Conservation (phyloP, 2,113 vertebrate species). For the Eidolon helvum region DNA sequence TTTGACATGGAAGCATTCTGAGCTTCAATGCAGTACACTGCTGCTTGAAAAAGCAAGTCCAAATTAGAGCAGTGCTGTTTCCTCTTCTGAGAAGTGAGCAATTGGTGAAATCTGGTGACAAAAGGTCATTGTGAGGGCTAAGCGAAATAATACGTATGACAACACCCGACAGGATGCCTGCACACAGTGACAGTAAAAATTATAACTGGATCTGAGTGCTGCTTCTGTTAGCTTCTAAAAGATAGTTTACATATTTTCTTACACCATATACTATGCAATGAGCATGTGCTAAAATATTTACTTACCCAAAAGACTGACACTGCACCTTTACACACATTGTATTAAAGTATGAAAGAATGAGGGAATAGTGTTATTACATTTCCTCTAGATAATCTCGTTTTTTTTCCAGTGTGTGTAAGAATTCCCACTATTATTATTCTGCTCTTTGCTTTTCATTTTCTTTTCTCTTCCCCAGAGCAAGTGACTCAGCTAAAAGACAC, state of each 20-base stretch:
- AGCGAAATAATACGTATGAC: background rate
- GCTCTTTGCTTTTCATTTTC: conserved; percentile 58
- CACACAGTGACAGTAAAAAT: background rate
- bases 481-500: conserved; percentile 42
- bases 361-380: background rate
- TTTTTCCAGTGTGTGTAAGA: background rate
- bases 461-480: conserved; percentile 42
- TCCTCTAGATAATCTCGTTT: background rate
- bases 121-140: background rate
- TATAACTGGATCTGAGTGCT: background rate
- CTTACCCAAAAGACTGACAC: background rate
- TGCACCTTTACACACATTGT: background rate
- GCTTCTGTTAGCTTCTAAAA: background rate
- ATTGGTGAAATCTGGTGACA: background rate
- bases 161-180: background rate
- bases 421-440: conserved; percentile 24
- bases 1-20: background rate
- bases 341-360: background rate
- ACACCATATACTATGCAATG: background rate
- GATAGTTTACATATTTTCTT: background rate
- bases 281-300: background rate
- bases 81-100: background rate
- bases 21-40: background rate
- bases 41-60: background rate
- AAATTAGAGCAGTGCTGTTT: background rate